Evolutionary conservation across 2,113 vertebrate species (phyloP).

Genomic region (Triplophysa siluroides): DNA sequence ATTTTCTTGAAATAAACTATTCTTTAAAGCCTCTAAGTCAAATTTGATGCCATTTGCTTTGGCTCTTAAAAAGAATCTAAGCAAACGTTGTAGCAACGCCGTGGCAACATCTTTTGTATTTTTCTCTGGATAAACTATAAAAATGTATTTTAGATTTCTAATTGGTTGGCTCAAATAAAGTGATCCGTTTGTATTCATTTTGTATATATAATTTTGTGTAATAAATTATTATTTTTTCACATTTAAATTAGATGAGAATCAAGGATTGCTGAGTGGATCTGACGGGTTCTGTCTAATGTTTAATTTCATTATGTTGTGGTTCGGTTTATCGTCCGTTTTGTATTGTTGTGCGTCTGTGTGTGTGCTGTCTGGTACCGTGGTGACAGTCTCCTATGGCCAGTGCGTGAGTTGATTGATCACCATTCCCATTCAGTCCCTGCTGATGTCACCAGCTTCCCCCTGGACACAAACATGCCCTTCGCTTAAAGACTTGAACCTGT

Average conservation of each 20-base stretch:
- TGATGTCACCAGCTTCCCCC: constrained; percentile 72
- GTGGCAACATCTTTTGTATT: too few relatives aligned
- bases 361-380: constrained; percentile 39
- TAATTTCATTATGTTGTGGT: not conserved
- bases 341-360: constrained; percentile 23
- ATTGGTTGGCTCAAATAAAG: too few relatives aligned
- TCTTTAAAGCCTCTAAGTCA: too few relatives aligned
- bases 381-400: constrained; percentile 31
- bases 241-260: not conserved
- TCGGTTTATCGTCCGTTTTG: constrained; percentile 30
- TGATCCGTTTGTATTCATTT: too few relatives aligned
- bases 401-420: constrained; percentile 75
- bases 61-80: too few relatives aligned
- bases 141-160: too few relatives aligned
- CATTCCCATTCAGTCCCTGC: constrained; percentile 75
- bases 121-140: too few relatives aligned
- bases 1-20: too few relatives aligned
- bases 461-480: constrained; percentile 15
- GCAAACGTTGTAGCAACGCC: too few relatives aligned
- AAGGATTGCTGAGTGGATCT: not conserved
- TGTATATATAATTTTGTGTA: too few relatives aligned
- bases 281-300: not conserved
- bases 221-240: too few relatives aligned
- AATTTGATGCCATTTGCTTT: too few relatives aligned
- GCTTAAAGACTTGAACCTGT: constrained; percentile 67